phyloP scores from a whole-genome alignment of 2,888 invertebrate genomes.

The Spodoptera exigua region DNA sequence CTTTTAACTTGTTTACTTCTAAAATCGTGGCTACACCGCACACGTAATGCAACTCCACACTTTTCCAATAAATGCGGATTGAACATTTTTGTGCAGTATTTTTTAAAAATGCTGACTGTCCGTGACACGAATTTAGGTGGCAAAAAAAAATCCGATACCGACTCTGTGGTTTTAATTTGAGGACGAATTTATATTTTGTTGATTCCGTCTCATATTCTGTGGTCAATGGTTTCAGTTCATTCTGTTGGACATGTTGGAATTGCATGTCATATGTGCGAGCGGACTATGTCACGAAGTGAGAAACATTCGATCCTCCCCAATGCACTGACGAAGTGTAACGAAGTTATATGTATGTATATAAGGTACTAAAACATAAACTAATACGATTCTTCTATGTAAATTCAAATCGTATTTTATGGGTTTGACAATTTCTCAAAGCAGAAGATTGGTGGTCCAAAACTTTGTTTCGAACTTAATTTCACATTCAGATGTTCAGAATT shows the following conservation, averaged over 20 bases:
- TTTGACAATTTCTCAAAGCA: too few relatives aligned
- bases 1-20: too few relatives aligned
- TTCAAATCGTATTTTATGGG: too few relatives aligned
- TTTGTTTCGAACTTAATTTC: too few relatives aligned
- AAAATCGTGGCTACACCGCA: neutral
- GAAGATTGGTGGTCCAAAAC: too few relatives aligned
- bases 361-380: too few relatives aligned
- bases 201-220: neutral
- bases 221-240: conserved; percentile 6
- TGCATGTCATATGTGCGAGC: conserved; percentile 18
- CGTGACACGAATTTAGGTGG: conserved; percentile 9
- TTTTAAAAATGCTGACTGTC: conserved; percentile 15
- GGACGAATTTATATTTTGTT: conserved; percentile 15
- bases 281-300: conserved; percentile 24
- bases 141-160: conserved; percentile 19
- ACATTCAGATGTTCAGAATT: too few relatives aligned
- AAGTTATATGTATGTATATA: too few relatives aligned
- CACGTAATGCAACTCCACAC: neutral
- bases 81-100: conserved; percentile 17
- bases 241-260: conserved; percentile 21
- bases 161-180: conserved; percentile 27
- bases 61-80: neutral
- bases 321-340: neutral
- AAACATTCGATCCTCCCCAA: conserved; percentile 1
- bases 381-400: too few relatives aligned